These are phyloP conservation scores for Acestrorhynchus altus DNA, from an alignment of 2,797 vertebrate species.

Conservation along the genomic window DNA sequence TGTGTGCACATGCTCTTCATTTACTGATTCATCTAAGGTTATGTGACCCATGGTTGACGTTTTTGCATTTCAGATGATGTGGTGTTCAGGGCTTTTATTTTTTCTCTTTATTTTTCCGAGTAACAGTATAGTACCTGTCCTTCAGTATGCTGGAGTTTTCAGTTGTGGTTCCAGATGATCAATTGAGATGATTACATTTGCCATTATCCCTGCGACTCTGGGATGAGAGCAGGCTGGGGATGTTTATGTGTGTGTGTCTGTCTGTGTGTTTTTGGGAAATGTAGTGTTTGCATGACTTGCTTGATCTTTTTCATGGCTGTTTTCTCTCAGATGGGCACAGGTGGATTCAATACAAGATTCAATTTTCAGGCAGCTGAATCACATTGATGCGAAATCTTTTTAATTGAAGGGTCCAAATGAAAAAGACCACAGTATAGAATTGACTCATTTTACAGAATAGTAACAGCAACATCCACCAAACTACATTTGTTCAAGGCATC, in stretches of 20 bases:
- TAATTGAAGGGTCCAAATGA: background rate
- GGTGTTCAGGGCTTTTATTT: background rate
- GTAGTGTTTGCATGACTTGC: slow-evolving; percentile 30
- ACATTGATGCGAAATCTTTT: slow-evolving; percentile 3
- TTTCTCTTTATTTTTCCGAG: background rate
- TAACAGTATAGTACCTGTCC: background rate
- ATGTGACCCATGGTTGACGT: background rate
- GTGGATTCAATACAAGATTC: slow-evolving; percentile 25
- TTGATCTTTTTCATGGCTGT: slow-evolving; percentile 9
- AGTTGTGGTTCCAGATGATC: slow-evolving; percentile 27
- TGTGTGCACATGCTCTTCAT: slow-evolving; percentile 1
- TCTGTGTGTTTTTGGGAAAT: slow-evolving; percentile 19
- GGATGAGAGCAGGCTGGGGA: background rate
- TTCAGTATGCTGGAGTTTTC: slow-evolving; percentile 8
- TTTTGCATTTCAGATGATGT: background rate
- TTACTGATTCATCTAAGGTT: background rate
- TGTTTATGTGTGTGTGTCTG: slow-evolving; percentile 18
- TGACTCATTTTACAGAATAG: too few relatives aligned
- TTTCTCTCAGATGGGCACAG: slow-evolving; percentile 1
- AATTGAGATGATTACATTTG: slow-evolving; percentile 33
- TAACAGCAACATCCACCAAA: too few relatives aligned
- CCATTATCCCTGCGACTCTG: slow-evolving; percentile 8
- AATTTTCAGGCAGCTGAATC: slow-evolving; percentile 6
- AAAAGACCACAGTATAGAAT: background rate
- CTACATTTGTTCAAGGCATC: background rate